phyloP scores from a whole-genome alignment of 1,140 invertebrate species.

The Drosophila kurseongensis region DNA sequence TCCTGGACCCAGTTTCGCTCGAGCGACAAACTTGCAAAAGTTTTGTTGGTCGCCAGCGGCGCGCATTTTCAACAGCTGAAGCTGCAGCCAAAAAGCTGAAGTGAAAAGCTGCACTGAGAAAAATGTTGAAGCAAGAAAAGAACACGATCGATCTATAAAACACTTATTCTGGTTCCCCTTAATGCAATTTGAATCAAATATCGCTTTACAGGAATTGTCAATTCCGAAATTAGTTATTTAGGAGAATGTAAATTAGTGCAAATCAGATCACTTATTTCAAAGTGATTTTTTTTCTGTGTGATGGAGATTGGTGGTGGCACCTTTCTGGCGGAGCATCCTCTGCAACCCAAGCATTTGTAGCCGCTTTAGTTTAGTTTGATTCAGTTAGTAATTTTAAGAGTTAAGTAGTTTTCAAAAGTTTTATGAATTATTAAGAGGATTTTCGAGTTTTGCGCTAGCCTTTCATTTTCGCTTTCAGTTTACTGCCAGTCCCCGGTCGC shows the following conservation, averaged over 20 bases:
- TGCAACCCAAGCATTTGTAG: constrained; percentile 49
- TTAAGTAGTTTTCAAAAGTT: constrained; percentile 81
- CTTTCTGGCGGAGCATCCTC: not conserved
- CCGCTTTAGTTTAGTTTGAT: constrained; percentile 79
- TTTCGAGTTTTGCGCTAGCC: constrained; percentile 80
- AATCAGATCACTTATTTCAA: no score
- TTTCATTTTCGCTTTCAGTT: constrained; percentile 66
- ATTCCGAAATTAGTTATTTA: not conserved
- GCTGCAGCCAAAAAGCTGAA: constrained; percentile 59
- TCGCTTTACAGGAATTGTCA: no score
- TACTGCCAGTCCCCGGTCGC: constrained; percentile 5
- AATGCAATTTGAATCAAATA: no score
- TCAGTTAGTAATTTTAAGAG: constrained; percentile 82
- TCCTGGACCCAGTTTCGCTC: constrained; percentile 66
- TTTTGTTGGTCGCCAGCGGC: constrained; percentile 69
- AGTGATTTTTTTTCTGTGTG: constrained; percentile 5
- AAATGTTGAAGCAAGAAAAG: not conserved
- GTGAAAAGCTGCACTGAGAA: constrained; percentile 14
- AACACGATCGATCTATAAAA: not conserved
- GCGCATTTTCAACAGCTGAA: constrained; percentile 66
- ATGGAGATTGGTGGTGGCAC: constrained; percentile 14
- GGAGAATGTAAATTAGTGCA: not conserved
- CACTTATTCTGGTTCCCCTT: not conserved
- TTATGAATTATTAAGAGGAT: constrained; percentile 83
- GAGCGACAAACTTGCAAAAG: constrained; percentile 66